Conservation (phyloP, 2,113 vertebrate species). For the Zootoca vivipara region DNA sequence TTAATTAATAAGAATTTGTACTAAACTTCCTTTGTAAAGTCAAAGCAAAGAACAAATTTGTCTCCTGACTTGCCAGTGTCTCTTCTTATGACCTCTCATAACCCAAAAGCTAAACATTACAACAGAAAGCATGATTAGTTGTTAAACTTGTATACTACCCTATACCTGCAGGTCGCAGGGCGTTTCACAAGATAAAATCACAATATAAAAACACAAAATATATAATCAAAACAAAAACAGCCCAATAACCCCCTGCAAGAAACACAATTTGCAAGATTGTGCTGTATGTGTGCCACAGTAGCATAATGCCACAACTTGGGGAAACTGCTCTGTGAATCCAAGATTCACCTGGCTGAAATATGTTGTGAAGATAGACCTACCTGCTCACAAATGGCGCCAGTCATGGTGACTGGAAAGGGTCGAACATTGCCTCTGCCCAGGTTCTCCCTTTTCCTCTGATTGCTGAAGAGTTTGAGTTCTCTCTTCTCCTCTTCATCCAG, state of each 20-base stretch:
- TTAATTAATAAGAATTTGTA: neutral
- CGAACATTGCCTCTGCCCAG: constrained; percentile 93
- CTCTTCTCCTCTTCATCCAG: constrained; percentile 97
- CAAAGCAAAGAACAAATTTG: neutral
- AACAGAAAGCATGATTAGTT: neutral
- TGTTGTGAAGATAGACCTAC: constrained; percentile 66
- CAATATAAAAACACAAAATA: too few species aligned
- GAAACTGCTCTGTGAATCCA: neutral
- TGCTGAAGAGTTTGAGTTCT: constrained; percentile 97
- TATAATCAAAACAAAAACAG: too few species aligned
- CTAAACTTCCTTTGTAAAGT: neutral
- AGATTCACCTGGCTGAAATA: neutral
- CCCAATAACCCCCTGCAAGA: too few species aligned
- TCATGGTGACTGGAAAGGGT: constrained; percentile 96
- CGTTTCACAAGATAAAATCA: too few species aligned
- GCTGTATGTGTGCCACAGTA: too few species aligned
- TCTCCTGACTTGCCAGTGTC: neutral
- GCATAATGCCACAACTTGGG: neutral
- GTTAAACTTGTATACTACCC: neutral
- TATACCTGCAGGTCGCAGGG: too few species aligned
- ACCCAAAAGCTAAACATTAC: neutral
- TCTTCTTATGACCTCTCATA: neutral
- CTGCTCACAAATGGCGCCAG: constrained; percentile 96
- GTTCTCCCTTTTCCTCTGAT: constrained; percentile 95
- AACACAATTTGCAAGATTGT: neutral